phyloP scores from a whole-genome alignment of 2,113 vertebrate species.

The Eretmodus cyanostictus region DNA sequence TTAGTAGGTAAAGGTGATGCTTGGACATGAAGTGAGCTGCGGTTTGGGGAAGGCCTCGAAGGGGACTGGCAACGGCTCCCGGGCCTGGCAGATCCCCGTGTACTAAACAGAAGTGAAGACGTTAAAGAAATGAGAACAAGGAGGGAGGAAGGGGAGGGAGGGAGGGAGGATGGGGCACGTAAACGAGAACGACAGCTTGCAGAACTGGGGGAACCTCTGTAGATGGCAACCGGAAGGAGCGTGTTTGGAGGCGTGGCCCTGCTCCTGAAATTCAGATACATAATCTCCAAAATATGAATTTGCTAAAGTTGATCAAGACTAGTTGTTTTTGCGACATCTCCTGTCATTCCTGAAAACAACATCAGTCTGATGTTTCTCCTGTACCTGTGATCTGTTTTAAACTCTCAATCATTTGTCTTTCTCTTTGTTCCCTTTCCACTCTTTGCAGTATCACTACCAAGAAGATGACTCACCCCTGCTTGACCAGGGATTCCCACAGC shows the following conservation, averaged over 20 bases:
- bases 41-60: background rate
- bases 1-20: background rate
- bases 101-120: fast-evolving
- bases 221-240: fast-evolving
- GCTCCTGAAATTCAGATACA: background rate
- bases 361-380: background rate
- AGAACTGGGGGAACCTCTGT: background rate
- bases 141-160: fast-evolving
- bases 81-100: background rate
- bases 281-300: background rate
- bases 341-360: background rate
- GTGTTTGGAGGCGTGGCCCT: background rate
- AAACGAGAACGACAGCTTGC: fast-evolving
- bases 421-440: background rate
- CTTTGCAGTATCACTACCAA: slow-evolving; percentile 89
- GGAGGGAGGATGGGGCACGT: background rate
- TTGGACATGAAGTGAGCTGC: background rate
- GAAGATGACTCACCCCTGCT: slow-evolving; percentile 84
- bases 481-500: slow-evolving; percentile 85
- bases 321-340: background rate
- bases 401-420: background rate
- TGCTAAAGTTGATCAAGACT: background rate
- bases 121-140: background rate
- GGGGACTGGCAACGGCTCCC: fast-evolving
- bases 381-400: background rate